A percentile compares a stretch with the other conserved stretches of the same genome.
phyloP scores from a whole-genome alignment of 2,113 vertebrate species.

The Pomatostomus ruficeps region DNA sequence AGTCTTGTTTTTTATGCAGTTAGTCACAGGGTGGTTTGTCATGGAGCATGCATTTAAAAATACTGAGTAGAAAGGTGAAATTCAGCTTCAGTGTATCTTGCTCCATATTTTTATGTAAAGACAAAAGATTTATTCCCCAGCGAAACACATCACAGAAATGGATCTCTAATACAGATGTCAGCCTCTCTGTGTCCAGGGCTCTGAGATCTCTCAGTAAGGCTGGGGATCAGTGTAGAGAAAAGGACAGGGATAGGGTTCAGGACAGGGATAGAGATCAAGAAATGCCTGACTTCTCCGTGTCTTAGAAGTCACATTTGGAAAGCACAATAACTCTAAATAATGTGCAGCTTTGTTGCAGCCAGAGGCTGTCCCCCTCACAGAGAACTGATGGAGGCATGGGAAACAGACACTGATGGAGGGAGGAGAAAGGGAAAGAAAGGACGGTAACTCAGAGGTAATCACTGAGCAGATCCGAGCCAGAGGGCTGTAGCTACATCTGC shows the following conservation, averaged over 20 bases:
- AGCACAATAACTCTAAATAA: constrained; percentile 10
- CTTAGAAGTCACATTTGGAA: not conserved
- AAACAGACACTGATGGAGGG: not conserved
- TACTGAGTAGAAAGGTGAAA: not conserved
- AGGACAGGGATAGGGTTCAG: not conserved
- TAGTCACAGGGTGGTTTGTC: constrained; percentile 6
- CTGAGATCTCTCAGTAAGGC: not conserved
- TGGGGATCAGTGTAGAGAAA: not conserved
- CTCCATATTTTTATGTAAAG: not conserved
- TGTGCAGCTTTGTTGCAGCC: not conserved
- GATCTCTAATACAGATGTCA: not conserved
- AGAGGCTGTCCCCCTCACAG: not conserved
- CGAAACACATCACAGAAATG: not conserved
- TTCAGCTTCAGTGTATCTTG: not conserved
- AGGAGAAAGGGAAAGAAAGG: not conserved
- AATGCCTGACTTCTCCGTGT: not conserved
- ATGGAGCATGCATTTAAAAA: constrained; percentile 8
- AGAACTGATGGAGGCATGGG: not conserved
- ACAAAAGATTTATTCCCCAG: not conserved
- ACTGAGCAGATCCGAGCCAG: not conserved
- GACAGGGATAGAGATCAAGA: not conserved
- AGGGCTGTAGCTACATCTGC: not conserved
- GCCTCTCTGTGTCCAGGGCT: not conserved
- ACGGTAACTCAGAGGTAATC: not conserved
- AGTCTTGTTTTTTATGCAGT: constrained; percentile 2